Percentiles rank a stretch among this genome's conserved stretches.
Evolutionary conservation across 2,888 invertebrate genomes (phyloP).

Genomic region (Coleophora deauratella): DNA sequence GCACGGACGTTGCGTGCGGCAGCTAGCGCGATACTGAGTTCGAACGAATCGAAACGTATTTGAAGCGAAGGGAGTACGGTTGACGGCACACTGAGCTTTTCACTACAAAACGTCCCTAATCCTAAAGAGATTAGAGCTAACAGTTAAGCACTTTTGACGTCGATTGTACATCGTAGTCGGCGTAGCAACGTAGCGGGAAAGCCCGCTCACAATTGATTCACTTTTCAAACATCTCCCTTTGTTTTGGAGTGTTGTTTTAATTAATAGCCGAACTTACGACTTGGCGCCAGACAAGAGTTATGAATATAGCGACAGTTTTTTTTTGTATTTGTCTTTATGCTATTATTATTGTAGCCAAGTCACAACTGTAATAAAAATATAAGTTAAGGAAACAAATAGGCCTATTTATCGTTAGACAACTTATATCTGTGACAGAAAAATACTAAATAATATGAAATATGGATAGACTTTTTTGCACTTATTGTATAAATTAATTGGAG

Average conservation of each 20-base stretch:
- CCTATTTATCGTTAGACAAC: too few species aligned
- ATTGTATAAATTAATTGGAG: too few species aligned
- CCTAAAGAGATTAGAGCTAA: not conserved
- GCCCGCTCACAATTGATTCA: constrained; percentile 1
- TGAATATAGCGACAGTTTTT: not conserved
- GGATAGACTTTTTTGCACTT: too few species aligned
- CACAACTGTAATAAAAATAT: too few species aligned
- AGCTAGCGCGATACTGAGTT: constrained; percentile 48
- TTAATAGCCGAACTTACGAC: constrained; percentile 1
- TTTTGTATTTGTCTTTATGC: not conserved
- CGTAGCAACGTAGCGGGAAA: constrained; percentile 1
- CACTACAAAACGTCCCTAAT: too few species aligned
- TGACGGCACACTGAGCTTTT: too few species aligned
- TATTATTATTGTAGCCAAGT: too few species aligned
- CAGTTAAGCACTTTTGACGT: not conserved
- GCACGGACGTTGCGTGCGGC: constrained; percentile 23
- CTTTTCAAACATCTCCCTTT: constrained; percentile 1
- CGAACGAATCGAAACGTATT: constrained; percentile 5
- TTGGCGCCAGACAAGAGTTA: not conserved
- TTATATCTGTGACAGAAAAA: too few species aligned
- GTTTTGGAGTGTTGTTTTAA: constrained; percentile 3
- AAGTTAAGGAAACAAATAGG: too few species aligned
- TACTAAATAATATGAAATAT: too few species aligned
- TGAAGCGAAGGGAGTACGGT: not conserved
- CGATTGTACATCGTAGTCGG: not conserved